Evolutionary conservation across 2,113 vertebrate genomes (phyloP).

Genomic region (Camelus dromedarius): DNA sequence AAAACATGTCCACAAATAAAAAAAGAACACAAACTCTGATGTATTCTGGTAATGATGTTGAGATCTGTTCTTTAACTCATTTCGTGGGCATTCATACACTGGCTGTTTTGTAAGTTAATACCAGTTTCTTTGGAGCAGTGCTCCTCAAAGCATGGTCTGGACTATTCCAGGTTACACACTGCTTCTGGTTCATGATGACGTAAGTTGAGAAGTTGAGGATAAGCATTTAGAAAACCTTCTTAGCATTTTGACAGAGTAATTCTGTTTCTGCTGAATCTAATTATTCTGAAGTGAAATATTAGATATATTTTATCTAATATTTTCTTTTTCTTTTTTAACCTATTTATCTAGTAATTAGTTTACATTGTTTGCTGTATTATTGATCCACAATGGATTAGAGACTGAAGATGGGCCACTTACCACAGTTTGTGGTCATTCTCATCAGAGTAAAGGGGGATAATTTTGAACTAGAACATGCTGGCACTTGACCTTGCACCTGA

Average conservation of each 20-base stretch:
- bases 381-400: neutral
- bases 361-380: neutral
- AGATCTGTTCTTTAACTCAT: neutral
- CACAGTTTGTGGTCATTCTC: neutral
- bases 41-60: neutral
- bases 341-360: neutral
- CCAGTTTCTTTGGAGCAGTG: neutral
- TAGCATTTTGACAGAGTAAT: constrained; percentile 5
- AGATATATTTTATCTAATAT: neutral
- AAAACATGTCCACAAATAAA: neutral
- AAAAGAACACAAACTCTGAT: neutral
- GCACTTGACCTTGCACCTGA: neutral
- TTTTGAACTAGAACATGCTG: neutral
- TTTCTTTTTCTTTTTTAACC: neutral
- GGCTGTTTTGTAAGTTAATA: neutral
- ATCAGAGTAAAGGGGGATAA: neutral
- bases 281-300: neutral
- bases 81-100: neutral
- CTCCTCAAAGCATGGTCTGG: neutral
- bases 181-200: neutral
- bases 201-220: neutral
- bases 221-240: neutral
- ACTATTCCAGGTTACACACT: neutral
- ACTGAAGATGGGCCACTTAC: neutral
- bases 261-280: neutral